Evolutionary conservation across 2,113 vertebrate genomes (phyloP).

Genomic region (Poicephalus meyeri): DNA sequence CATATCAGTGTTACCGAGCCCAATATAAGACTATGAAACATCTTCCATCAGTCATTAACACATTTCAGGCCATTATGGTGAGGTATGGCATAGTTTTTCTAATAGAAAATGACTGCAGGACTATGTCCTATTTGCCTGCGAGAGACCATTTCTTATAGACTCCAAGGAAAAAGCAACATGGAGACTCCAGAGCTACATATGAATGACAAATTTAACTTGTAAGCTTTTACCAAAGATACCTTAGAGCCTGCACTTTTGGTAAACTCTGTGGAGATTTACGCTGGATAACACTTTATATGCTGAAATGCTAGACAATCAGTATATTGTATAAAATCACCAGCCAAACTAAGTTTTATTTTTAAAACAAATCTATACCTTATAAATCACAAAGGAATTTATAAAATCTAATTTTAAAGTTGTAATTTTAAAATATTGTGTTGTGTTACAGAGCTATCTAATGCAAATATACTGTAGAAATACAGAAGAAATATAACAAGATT

Average conservation of each 20-base stretch:
- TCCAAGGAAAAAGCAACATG: neutral
- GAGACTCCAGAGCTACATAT: neutral
- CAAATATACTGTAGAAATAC: neutral
- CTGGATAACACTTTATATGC: neutral
- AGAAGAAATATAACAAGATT: neutral
- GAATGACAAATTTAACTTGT: neutral
- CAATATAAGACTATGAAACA: neutral
- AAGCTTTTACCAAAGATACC: neutral
- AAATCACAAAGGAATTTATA: neutral
- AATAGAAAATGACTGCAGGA: neutral
- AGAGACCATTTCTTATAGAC: neutral
- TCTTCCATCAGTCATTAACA: neutral
- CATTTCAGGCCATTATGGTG: neutral
- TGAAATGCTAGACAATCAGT: neutral
- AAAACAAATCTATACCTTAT: neutral
- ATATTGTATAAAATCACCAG: neutral
- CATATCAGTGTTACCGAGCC: neutral
- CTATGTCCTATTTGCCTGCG: neutral
- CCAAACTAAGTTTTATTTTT: neutral
- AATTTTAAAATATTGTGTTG: neutral
- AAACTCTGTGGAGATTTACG: neutral
- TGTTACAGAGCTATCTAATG: neutral
- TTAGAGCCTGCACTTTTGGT: neutral
- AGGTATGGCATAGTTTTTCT: neutral
- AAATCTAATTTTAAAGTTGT: neutral